A percentile compares a stretch with the other conserved stretches of the same genome.
These are phyloP conservation scores for Stratiomys singularior DNA, from an alignment of 2,888 invertebrate genomes.

Conservation along the genomic window DNA sequence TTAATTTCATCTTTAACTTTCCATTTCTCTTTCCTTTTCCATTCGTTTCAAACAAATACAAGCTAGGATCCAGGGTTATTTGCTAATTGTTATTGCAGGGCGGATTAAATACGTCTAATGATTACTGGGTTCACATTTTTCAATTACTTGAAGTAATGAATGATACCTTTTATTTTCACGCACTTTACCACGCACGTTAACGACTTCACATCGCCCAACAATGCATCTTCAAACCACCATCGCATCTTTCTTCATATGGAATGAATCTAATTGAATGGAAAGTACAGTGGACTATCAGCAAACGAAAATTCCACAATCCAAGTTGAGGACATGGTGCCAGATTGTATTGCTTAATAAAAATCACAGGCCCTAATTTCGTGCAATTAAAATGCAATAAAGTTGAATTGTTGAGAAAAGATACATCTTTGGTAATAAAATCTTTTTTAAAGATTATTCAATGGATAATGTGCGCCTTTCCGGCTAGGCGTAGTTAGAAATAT, in stretches of 20 bases:
- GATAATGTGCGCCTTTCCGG: background rate
- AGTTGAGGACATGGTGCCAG: too few relatives aligned
- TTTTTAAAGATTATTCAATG: background rate
- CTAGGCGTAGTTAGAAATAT: too few relatives aligned
- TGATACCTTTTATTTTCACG: background rate
- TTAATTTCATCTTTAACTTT: too few relatives aligned
- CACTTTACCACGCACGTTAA: background rate
- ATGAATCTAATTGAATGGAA: background rate
- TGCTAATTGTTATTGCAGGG: too few relatives aligned
- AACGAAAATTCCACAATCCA: background rate
- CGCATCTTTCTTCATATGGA: background rate
- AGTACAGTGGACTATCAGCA: too few relatives aligned
- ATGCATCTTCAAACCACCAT: background rate
- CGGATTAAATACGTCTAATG: background rate
- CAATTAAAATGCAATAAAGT: conserved; percentile 34
- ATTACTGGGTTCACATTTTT: background rate
- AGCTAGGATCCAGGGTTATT: too few relatives aligned
- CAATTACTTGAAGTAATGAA: background rate
- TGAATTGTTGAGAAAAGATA: conserved; percentile 19
- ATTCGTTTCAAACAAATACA: too few relatives aligned
- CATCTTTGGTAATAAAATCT: background rate
- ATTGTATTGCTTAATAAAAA: background rate
- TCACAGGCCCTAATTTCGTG: background rate
- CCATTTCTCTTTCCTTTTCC: too few relatives aligned
- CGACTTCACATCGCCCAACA: background rate